A percentile compares a stretch with the other conserved stretches of the same genome.
Evolutionary conservation across 2,888 invertebrate genomes (phyloP).

Genomic region (Synergus gifuensis): DNA sequence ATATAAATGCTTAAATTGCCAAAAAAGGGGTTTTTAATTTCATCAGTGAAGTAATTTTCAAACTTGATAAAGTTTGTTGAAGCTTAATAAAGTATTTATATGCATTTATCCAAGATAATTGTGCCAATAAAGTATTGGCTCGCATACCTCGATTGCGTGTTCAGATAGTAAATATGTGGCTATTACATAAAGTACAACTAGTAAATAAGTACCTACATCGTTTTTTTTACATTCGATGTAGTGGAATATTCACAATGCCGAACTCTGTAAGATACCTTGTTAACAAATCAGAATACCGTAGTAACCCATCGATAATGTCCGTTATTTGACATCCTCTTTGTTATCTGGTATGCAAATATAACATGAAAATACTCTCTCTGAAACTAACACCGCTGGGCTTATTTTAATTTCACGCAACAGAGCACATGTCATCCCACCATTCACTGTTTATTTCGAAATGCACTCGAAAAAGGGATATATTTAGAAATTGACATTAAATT

Average conservation of each 20-base stretch:
- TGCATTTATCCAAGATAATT: too few species aligned
- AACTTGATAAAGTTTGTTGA: too few species aligned
- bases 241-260: neutral
- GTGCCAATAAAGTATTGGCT: too few species aligned
- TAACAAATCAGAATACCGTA: neutral
- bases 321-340: constrained; percentile 14
- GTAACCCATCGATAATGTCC: neutral
- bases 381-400: neutral
- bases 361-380: constrained; percentile 5
- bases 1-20: too few species aligned
- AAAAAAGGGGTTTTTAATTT: too few species aligned
- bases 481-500: neutral
- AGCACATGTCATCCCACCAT: constrained; percentile 10
- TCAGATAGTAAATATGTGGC: neutral
- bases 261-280: neutral
- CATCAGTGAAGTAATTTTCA: too few species aligned
- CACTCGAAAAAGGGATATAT: neutral
- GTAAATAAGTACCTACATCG: neutral
- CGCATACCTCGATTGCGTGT: neutral
- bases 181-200: neutral
- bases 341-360: constrained; percentile 23
- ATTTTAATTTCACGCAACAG: constrained; percentile 35
- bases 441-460: constrained; percentile 9
- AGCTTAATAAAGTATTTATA: too few species aligned
- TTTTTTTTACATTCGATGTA: neutral